Percentiles rank a stretch among this genome's conserved stretches.
Conservation (phyloP, 2,113 vertebrate species). For the Malurus cyaneus region DNA sequence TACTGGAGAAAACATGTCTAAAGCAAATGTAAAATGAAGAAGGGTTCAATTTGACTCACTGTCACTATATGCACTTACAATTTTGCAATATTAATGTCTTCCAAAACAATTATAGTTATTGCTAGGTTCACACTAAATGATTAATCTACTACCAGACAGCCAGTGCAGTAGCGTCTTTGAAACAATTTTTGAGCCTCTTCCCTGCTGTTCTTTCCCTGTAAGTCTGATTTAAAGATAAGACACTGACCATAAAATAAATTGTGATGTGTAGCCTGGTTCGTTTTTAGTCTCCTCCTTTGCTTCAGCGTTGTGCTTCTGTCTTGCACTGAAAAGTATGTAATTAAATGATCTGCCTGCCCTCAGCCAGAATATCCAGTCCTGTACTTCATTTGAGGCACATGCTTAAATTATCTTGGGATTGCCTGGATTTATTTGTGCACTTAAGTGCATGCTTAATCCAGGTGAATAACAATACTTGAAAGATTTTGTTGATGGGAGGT, state of each 20-base stretch:
- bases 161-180: background rate
- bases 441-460: background rate
- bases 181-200: background rate
- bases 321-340: background rate
- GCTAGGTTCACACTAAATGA: background rate
- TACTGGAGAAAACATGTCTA: background rate
- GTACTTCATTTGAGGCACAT: background rate
- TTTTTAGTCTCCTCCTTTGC: background rate
- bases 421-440: background rate
- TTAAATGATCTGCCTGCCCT: background rate
- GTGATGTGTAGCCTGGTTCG: background rate
- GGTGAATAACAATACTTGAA: background rate
- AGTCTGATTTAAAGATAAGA: background rate
- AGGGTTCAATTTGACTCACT: background rate
- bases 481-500: background rate
- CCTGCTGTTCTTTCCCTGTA: background rate
- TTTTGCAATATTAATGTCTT: conserved; percentile 7
- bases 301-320: background rate
- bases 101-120: background rate
- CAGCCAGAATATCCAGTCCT: background rate
- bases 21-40: background rate
- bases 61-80: background rate
- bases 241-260: background rate
- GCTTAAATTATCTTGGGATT: background rate
- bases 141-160: conserved; percentile 1